Conservation (phyloP, 2,113 vertebrate species). For the Amphiprion percula region DNA sequence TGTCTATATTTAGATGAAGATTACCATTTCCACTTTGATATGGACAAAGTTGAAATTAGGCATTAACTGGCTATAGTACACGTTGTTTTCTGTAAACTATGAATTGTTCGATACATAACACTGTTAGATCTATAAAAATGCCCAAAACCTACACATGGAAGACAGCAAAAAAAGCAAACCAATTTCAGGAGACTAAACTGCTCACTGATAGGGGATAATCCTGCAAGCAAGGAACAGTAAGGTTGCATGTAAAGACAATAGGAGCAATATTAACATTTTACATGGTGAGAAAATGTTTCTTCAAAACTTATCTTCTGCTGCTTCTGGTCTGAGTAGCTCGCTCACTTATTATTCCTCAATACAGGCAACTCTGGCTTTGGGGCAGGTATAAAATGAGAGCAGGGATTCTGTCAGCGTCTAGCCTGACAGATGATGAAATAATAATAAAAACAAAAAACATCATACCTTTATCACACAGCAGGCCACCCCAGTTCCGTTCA, state of each 20-base stretch:
- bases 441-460: neutral
- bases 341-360: constrained; percentile 6
- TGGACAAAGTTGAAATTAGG: no score
- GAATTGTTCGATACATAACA: no score
- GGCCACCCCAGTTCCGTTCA: constrained; percentile 97
- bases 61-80: no score
- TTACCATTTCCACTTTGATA: no score
- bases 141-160: no score
- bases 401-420: neutral
- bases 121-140: no score
- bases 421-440: constrained; percentile 14
- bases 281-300: neutral
- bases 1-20: no score
- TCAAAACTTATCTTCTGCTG: neutral
- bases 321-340: neutral
- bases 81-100: no score
- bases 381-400: constrained; percentile 13
- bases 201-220: neutral
- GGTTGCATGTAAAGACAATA: neutral
- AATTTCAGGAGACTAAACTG: neutral
- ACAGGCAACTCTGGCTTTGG: constrained; percentile 20
- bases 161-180: no score
- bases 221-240: neutral
- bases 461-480: constrained; percentile 96
- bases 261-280: neutral